Conservation (phyloP, 2,113 vertebrate species). For the human region GRCh38 chr2:158182501-158183000, state of each 20-base stretch:
- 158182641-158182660: not conserved
- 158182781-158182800: slow-evolving; percentile 34
- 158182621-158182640: not conserved
- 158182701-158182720: not conserved
- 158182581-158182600: not conserved
- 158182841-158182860: slow-evolving; percentile 64
- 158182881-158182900: slow-evolving; percentile 56
- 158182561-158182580: fast-evolving
- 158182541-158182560: not conserved
- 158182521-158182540: not conserved
- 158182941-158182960: slow-evolving; percentile 49
- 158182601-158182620: not conserved
- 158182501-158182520: not conserved
- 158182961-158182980: slow-evolving; percentile 56
- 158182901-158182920: slow-evolving; percentile 68
- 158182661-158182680: not conserved
- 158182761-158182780: not conserved
- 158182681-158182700: not conserved
- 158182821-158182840: slow-evolving; percentile 61
- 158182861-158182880: slow-evolving; percentile 61
- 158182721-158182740: not conserved
- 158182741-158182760: slow-evolving; percentile 31
- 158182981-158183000: slow-evolving; percentile 59
- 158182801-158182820: slow-evolving; percentile 60
- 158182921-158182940: slow-evolving; percentile 68